phyloP scores from a whole-genome alignment of 2,113 vertebrate genomes.

The Peromyscus leucopus region DNA sequence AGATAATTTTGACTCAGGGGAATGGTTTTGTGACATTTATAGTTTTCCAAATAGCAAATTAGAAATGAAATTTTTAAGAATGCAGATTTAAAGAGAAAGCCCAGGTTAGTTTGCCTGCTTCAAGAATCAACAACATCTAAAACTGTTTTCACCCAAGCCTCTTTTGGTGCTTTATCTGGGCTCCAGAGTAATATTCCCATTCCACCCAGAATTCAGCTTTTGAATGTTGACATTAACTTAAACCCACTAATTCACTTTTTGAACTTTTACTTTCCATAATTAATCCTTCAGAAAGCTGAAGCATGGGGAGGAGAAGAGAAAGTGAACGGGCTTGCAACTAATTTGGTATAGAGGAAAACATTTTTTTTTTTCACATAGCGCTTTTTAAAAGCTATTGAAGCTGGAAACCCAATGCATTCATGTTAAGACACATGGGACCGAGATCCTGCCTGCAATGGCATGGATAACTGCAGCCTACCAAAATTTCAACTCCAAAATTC shows the following conservation, averaged over 20 bases:
- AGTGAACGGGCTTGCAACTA: conserved; percentile 69
- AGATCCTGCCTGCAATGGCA: conserved; percentile 42
- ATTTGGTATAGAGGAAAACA: conserved; percentile 59
- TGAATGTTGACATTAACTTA: neutral
- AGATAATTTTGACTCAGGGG: conserved; percentile 13
- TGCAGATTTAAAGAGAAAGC: conserved; percentile 58
- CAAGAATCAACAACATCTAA: conserved; percentile 22
- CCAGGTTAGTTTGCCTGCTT: neutral
- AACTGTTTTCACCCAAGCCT: conserved; percentile 24
- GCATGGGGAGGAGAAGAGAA: neutral
- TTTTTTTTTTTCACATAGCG: conserved; percentile 74
- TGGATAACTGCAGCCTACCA: conserved; percentile 40
- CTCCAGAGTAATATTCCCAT: neutral
- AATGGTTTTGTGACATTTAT: conserved; percentile 15
- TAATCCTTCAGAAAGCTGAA: conserved; percentile 60
- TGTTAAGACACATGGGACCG: conserved; percentile 47
- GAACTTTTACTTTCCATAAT: conserved; percentile 60
- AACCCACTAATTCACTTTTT: conserved; percentile 51
- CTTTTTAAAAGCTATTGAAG: conserved; percentile 67
- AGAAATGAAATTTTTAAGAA: conserved; percentile 48
- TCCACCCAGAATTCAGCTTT: conserved; percentile 19
- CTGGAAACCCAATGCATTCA: conserved; percentile 63
- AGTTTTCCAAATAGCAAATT: neutral
- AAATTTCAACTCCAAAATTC: conserved; percentile 57
- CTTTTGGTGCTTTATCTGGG: neutral